phyloP scores from a whole-genome alignment of 2,888 invertebrate species.

The Cordylochernes scorpioides region DNA sequence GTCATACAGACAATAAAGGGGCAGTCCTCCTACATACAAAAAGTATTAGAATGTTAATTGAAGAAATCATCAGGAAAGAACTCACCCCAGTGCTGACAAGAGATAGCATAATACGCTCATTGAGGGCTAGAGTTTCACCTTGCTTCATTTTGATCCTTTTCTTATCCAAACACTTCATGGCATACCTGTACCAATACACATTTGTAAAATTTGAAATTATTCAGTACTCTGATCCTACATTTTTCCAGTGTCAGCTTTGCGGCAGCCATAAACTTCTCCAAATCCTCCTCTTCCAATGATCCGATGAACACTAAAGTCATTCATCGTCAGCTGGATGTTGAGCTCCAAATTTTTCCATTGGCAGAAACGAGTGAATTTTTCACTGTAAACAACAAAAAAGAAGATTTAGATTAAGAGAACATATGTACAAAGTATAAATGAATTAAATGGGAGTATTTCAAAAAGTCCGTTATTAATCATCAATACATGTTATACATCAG shows the following conservation, averaged over 20 bases:
- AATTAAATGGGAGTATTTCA: not conserved
- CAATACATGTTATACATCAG: too few species aligned
- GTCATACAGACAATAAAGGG: constrained; percentile 99
- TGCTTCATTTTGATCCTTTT: constrained; percentile 98
- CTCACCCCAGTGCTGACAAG: constrained; percentile 94
- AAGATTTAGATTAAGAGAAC: constrained; percentile 5
- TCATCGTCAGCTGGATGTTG: constrained; percentile 98
- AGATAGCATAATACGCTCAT: constrained; percentile 95
- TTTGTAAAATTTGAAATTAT: too few species aligned
- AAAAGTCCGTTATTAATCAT: too few species aligned
- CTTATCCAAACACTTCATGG: constrained; percentile 99
- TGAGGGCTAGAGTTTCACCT: constrained; percentile 92
- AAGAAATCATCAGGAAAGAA: constrained; percentile 14
- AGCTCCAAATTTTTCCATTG: constrained; percentile 99
- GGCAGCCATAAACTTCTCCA: constrained; percentile 88
- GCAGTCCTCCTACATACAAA: constrained; percentile 51
- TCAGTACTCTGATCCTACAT: constrained; percentile 34
- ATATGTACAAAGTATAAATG: constrained; percentile 6
- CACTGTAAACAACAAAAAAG: constrained; percentile 53
- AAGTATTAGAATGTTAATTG: not conserved
- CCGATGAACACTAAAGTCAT: constrained; percentile 98
- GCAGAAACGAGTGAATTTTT: constrained; percentile 96
- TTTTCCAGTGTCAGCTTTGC: constrained; percentile 97
- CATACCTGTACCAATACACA: constrained; percentile 47
- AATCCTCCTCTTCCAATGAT: constrained; percentile 98